Base-by-base conservation (phyloP, 2,797 vertebrate genomes). In the Eupleurogrammus muticus region DNA sequence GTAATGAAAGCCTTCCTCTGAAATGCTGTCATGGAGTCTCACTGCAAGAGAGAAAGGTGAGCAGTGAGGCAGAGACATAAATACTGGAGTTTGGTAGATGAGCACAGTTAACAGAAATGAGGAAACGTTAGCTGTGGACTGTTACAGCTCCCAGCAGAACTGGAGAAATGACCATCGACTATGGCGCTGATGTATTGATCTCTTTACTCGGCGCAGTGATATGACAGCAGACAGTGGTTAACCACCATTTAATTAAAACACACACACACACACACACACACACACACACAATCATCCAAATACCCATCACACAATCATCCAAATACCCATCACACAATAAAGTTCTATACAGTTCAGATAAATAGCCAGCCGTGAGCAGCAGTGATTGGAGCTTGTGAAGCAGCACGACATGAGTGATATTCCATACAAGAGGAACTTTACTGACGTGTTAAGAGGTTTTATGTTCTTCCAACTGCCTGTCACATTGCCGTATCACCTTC, bases 1-100 rank as follows among this genome's bases (percentile, higher is more conserved):
- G 96, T 98, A 98, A 94, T 98, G 97, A 93, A 98, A 98, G 79
- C 96, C 96, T 95, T 98, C 97, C 93, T 98, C 97, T 91, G 97
- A 97, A 94, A 98, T 98, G 94, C 97, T 98, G 93, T 98, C 97
- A 92, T 98, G 96, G 90, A 97, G 96, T 84, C 97, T 94, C 88
- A 98, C 97, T 97, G 95, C 59, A 92, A 92, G 64, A 76, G 68
- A 79, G 51, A 73, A 23, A n/a, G 69, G 48, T 12, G 19, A 32
- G 24, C 71, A 63, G 72, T 83, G 54, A 78, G 65, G 66, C 50
- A 59, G 5, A 59, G 28, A 50, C 19, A 66, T 5, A 44, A 59
- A 73, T 60, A 66, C 32, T 67, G 51, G 63, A 61, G 44, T 19
- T 20, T 17, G 40, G 40, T 36, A 13, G 36, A 67, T 11, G 35